A percentile compares a stretch with the other conserved stretches of the same genome.
Evolutionary conservation across 2,888 invertebrate species (phyloP).

Genomic region (Trichogramma evanescens): DNA sequence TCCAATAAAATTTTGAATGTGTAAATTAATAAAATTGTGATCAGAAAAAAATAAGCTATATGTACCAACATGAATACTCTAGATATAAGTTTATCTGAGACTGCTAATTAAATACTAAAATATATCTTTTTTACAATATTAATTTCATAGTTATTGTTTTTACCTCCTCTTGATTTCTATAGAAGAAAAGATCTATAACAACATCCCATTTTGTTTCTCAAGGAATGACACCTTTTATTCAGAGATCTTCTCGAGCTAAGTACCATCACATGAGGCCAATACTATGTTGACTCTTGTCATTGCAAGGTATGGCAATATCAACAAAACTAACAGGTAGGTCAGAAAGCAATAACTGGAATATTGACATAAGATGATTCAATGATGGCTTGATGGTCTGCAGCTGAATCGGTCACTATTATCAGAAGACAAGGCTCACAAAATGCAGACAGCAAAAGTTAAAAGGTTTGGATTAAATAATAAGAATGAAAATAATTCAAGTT

Average conservation of each 20-base stretch:
- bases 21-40: no score
- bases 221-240: conserved; percentile 86
- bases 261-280: conserved; percentile 99
- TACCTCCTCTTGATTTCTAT: conserved; percentile 95
- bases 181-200: conserved; percentile 99
- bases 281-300: conserved; percentile 93
- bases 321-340: conserved; percentile 95
- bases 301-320: conserved; percentile 98
- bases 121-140: no score
- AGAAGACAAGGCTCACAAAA: conserved; percentile 97
- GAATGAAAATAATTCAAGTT: no score
- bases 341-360: conserved; percentile 98
- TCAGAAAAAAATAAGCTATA: no score
- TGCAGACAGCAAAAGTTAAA: conserved; percentile 58
- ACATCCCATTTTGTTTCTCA: conserved; percentile 94
- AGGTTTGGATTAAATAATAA: no score
- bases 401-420: conserved; percentile 87
- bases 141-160: no score
- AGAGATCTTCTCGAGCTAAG: conserved; percentile 88
- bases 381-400: conserved; percentile 90
- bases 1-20: no score
- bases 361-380: conserved; percentile 99
- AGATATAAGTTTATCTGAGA: no score
- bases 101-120: no score
- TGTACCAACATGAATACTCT: no score